Evolutionary conservation across 1,140 invertebrate genomes (phyloP).

Genomic region (Chrysopa pallens): DNA sequence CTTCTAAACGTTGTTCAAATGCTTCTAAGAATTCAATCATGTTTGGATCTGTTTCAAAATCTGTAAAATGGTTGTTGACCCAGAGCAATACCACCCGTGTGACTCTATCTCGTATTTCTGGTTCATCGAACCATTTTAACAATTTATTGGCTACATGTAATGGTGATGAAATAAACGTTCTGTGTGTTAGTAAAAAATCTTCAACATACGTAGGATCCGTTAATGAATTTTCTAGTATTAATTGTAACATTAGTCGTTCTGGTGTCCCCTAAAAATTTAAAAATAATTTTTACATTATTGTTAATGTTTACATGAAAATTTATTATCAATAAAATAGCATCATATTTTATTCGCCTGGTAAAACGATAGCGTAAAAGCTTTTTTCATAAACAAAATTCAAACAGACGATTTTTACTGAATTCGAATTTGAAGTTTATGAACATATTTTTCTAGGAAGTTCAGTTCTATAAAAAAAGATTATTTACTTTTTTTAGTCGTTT

Average conservation of each 20-base stretch:
- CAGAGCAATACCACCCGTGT: constrained; percentile 89
- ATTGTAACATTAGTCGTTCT: constrained; percentile 77
- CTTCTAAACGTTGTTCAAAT: constrained; percentile 74
- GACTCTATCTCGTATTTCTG: constrained; percentile 68
- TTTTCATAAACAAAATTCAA: too few relatives aligned
- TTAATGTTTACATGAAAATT: too few relatives aligned
- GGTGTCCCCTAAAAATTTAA: constrained; percentile 50
- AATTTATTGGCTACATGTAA: constrained; percentile 72
- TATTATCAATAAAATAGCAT: too few relatives aligned
- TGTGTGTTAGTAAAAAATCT: constrained; percentile 94
- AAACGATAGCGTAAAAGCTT: too few relatives aligned
- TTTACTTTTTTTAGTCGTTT: too few relatives aligned
- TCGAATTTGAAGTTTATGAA: too few relatives aligned
- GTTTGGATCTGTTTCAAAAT: constrained; percentile 89
- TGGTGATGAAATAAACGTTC: constrained; percentile 83
- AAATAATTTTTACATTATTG: too few relatives aligned
- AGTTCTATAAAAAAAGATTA: too few relatives aligned
- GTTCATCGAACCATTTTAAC: constrained; percentile 75
- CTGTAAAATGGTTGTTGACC: constrained; percentile 99
- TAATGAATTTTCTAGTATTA: constrained; percentile 85
- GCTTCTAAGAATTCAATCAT: constrained; percentile 95
- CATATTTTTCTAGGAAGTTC: too few relatives aligned
- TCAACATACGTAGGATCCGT: constrained; percentile 95
- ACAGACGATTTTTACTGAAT: too few relatives aligned
- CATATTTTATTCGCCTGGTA: too few relatives aligned